Conservation (phyloP, 2,113 vertebrate species). For the Pteronura brasiliensis region DNA sequence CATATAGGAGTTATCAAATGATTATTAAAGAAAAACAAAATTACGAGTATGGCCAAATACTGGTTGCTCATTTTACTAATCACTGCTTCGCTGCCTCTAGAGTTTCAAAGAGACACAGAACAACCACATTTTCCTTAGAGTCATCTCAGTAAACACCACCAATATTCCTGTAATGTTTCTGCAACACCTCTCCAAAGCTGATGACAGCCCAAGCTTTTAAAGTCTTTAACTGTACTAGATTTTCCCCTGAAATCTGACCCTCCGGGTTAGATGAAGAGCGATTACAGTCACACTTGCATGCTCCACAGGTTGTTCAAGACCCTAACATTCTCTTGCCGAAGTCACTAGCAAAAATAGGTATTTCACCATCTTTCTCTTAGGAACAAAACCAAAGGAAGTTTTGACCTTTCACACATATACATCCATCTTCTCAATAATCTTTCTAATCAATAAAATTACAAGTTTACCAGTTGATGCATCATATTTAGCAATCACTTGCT, state of each 20-base stretch:
- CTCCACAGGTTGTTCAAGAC: background rate
- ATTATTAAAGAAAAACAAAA: background rate
- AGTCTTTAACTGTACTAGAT: background rate
- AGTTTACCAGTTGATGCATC: background rate
- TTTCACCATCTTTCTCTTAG: background rate
- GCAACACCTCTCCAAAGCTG: background rate
- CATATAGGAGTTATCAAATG: background rate
- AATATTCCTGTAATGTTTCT: background rate
- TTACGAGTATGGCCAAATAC: background rate
- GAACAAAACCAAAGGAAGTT: background rate
- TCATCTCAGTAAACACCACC: background rate
- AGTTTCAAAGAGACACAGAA: background rate
- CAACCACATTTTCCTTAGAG: background rate
- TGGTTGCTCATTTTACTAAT: background rate
- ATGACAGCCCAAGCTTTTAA: background rate
- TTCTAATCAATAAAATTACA: background rate
- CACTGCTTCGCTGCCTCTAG: background rate
- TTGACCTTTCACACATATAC: background rate
- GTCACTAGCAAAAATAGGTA: background rate
- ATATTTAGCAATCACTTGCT: background rate
- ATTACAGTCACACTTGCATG: accelerated
- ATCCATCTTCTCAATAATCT: background rate
- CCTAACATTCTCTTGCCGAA: background rate
- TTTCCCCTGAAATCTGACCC: background rate
- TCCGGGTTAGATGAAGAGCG: background rate